phyloP scores from a whole-genome alignment of 2,113 vertebrate species.

The Myodes glareolus region DNA sequence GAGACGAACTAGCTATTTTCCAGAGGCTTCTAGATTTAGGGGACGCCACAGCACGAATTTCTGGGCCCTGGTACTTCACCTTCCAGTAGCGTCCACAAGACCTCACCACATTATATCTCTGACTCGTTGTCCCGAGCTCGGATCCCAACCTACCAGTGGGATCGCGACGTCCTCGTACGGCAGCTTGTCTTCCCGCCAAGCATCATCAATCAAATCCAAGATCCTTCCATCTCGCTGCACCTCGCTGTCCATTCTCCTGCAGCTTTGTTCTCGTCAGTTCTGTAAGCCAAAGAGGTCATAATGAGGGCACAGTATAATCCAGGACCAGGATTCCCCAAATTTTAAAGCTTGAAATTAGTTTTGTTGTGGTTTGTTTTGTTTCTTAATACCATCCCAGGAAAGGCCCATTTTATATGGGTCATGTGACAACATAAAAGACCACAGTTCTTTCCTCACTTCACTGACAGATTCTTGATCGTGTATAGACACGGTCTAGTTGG shows the following conservation, averaged over 20 bases:
- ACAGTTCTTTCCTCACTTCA: neutral
- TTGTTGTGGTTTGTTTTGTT: neutral
- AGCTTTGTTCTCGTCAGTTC: conserved; percentile 11
- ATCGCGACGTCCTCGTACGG: conserved; percentile 98
- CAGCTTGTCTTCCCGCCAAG: conserved; percentile 96
- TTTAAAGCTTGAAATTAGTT: neutral
- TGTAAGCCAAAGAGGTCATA: conserved; percentile 61
- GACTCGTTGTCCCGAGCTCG: neutral
- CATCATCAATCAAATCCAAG: conserved; percentile 97
- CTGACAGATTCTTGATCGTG: neutral
- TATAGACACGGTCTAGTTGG: neutral
- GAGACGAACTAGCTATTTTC: neutral
- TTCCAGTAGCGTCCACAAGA: neutral
- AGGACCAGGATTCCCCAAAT: neutral
- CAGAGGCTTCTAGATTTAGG: neutral
- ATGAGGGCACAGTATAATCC: neutral
- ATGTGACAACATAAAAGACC: neutral
- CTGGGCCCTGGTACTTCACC: neutral
- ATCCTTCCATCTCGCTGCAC: conserved; percentile 97
- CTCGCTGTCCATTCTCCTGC: conserved; percentile 94
- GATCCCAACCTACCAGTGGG: conserved; percentile 91
- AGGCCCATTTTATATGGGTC: neutral
- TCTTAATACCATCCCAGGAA: neutral
- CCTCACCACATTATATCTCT: neutral
- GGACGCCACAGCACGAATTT: neutral